phyloP scores from a whole-genome alignment of 2,797 vertebrate genomes.

The Apogon hyalosoma region DNA sequence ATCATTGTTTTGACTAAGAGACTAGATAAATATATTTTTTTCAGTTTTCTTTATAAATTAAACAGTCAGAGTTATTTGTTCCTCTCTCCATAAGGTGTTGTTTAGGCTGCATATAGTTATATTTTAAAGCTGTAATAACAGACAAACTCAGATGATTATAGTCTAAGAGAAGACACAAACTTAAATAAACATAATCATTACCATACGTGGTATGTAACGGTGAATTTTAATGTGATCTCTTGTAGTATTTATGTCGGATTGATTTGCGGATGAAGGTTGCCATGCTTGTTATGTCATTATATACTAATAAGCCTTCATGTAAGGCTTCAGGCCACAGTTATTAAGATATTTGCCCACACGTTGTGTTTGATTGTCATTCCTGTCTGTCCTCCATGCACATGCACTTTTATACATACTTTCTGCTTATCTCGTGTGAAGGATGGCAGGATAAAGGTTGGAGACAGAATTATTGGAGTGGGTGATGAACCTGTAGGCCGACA shows the following conservation, averaged over 20 bases:
- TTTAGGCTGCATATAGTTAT: constrained; percentile 3
- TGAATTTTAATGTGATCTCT: neutral
- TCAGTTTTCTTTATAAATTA: neutral
- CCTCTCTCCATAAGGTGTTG: neutral
- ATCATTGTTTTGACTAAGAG: too few relatives aligned
- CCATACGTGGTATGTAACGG: neutral
- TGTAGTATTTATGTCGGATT: constrained; percentile 15
- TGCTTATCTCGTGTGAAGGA: constrained; percentile 76
- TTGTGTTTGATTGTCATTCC: constrained; percentile 55
- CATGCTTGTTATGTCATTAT: constrained; percentile 37
- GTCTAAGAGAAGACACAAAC: neutral
- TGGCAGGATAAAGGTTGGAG: constrained; percentile 87
- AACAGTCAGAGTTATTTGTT: neutral
- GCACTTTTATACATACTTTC: constrained; percentile 12
- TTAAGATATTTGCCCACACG: constrained; percentile 59
- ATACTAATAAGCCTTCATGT: constrained; percentile 51
- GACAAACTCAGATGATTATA: constrained; percentile 9
- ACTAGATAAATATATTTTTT: neutral
- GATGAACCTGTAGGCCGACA: constrained; percentile 87
- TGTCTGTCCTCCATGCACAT: constrained; percentile 15
- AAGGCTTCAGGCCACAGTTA: constrained; percentile 36
- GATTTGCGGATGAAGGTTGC: constrained; percentile 15
- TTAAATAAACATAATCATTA: neutral
- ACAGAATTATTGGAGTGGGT: constrained; percentile 86
- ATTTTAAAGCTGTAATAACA: neutral